Conservation (phyloP, 2,113 vertebrate genomes). For the Nematolebias whitei region DNA sequence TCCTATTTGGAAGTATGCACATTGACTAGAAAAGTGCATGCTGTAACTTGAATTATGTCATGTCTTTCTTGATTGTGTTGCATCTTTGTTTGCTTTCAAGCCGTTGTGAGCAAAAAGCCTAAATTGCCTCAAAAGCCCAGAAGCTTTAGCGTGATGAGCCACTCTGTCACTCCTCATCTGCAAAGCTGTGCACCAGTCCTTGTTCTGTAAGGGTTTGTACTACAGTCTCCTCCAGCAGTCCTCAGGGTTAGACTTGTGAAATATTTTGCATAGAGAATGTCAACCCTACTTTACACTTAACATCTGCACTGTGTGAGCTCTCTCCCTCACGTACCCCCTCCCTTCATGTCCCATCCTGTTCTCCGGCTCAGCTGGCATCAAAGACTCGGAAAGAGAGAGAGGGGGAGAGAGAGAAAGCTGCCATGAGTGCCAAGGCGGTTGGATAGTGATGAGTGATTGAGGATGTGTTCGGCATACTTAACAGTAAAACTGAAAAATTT, state of each 20-base stretch:
- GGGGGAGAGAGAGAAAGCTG: conserved; percentile 31
- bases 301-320: conserved; percentile 55
- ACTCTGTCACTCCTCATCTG: conserved; percentile 44
- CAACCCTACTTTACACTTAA: conserved; percentile 54
- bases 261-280: conserved; percentile 50
- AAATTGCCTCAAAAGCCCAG: conserved; percentile 38
- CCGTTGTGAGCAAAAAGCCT: conserved; percentile 40
- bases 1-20: too few relatives aligned
- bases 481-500: conserved; percentile 42
- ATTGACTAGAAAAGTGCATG: too few relatives aligned
- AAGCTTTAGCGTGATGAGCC: conserved; percentile 59
- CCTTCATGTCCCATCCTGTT: conserved; percentile 49
- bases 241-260: conserved; percentile 35
- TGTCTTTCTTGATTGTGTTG: background rate
- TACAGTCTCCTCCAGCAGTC: conserved; percentile 24
- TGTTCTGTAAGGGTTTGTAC: conserved; percentile 29
- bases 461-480: conserved; percentile 67
- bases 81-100: conserved; percentile 38
- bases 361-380: conserved; percentile 70
- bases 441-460: conserved; percentile 71
- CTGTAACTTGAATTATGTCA: background rate
- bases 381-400: conserved; percentile 40
- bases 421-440: conserved; percentile 65
- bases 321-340: conserved; percentile 13
- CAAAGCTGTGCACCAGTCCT: conserved; percentile 37